Evolutionary conservation across 37 sponge, comb jelly and placozoan species (phyloP).

Genomic region (Axinella damicornis): DNA sequence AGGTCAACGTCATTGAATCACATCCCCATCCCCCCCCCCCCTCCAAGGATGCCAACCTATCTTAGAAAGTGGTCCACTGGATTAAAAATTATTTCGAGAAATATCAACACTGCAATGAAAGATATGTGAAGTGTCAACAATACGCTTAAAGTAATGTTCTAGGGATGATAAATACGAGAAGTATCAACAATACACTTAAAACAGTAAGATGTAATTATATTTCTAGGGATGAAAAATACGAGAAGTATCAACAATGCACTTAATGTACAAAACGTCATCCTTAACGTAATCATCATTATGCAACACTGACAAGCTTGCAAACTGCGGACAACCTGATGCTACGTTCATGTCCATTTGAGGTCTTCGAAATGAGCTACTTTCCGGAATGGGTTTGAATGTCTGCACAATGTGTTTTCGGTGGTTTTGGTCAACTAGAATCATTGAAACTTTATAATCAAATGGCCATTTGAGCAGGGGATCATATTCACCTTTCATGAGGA

Average conservation of each 20-base stretch:
- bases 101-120: too few species aligned
- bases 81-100: too few species aligned
- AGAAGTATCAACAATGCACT: constrained; percentile 57
- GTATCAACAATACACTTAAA: constrained; percentile 62
- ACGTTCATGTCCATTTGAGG: constrained; percentile 75
- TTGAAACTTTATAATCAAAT: constrained; percentile 71
- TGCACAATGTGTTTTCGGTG: neutral
- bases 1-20: too few species aligned
- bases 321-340: constrained; percentile 69
- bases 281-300: constrained; percentile 59
- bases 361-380: constrained; percentile 46
- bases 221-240: constrained; percentile 54
- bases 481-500: constrained; percentile 82
- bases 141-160: too few species aligned
- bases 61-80: too few species aligned
- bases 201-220: too few species aligned
- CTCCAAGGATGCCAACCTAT: too few species aligned
- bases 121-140: constrained; percentile 57
- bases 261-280: constrained; percentile 69
- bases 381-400: neutral
- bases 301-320: constrained; percentile 39
- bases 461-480: constrained; percentile 80
- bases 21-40: too few species aligned
- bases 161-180: constrained; percentile 52
- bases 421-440: neutral